Percentiles rank a stretch among this genome's conserved stretches.
Evolutionary conservation across 2,888 invertebrate genomes (phyloP).

Genomic region (Ichneumon xanthorius): DNA sequence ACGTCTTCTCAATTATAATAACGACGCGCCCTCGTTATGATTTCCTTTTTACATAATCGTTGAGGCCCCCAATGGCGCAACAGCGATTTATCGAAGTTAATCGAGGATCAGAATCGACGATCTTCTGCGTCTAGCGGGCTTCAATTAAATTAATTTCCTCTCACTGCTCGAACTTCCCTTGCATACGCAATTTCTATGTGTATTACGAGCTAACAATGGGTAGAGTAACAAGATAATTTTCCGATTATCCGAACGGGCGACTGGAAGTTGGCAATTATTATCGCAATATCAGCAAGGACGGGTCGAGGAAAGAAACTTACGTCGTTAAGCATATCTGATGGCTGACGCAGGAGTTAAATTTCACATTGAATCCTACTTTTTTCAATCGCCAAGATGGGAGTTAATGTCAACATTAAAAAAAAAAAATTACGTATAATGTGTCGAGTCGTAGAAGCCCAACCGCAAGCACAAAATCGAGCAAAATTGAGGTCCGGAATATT

Average conservation of each 20-base stretch:
- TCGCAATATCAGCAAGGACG: conserved; percentile 46
- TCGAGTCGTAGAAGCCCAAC: not conserved
- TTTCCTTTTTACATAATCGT: not conserved
- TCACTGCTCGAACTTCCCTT: not conserved
- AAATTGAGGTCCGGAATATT: too few species aligned
- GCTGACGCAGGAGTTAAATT: not conserved
- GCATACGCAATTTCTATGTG: conserved; percentile 17
- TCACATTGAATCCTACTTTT: not conserved
- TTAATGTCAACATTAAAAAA: not conserved
- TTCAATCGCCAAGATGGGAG: not conserved
- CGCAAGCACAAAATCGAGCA: too few species aligned
- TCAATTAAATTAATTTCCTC: conserved; percentile 27
- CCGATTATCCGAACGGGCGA: not conserved
- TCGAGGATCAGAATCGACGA: conserved; percentile 10
- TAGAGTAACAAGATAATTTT: conserved; percentile 7
- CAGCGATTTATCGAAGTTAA: conserved; percentile 24
- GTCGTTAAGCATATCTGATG: conserved; percentile 6
- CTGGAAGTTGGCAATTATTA: conserved; percentile 60
- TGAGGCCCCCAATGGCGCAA: conserved; percentile 3
- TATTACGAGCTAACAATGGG: conserved; percentile 26
- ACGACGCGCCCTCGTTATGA: not conserved
- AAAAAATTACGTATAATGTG: not conserved
- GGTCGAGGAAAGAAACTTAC: not conserved
- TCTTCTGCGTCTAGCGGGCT: not conserved
- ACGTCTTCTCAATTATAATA: not conserved